Evolutionary conservation across 92 coral and sea anemone species (phyloP), one percentile per base, ranked within the genome.

Genomic region (Zoanthus sociatus): DNA sequence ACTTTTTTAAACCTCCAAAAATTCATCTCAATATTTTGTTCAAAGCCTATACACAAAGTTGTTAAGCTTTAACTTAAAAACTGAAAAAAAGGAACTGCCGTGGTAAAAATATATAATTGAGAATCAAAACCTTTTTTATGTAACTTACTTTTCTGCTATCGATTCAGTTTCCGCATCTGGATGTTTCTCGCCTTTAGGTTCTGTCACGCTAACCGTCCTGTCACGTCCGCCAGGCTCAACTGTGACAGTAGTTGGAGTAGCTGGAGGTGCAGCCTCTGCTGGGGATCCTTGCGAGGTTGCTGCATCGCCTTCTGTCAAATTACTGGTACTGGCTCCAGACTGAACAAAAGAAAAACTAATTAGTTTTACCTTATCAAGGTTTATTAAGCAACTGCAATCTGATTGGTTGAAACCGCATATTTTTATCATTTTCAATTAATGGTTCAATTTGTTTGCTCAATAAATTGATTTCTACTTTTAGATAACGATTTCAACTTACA

Each of bases 141-240:
- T 37, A 37, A 46, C 78, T 47, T n/a, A 74, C 78, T 74, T 74
- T 13, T 74, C 78, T 16, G 78, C 11, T 47, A 5, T 51, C 45
- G 46, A 51, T 5, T 44, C 78, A 47, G 78, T 17, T 4, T 74
- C 78, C 47, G 60, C 56, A 46, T 44, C 42, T 37, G 37, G 60
- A 15, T 74, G 78, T 21, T 17, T 74, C 47, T 47, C 78, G 16
- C 78, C 78, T 26, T 74, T 74, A 14, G 32, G 78, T 47, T 74
- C 78, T 14, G 78, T 16, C 32, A 42, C 55, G 21, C 78, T 74
- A 50, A 74, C 78, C 7, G 78, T 74, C 6, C 78, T 45, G 58
- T 74, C 60, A 74, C 78, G 78, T 11, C 37, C 78, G 9, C 78
- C 78, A 20, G 78, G 78, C n/a, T 74, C 56, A 16, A 50, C 21